phyloP scores from a whole-genome alignment of 2,113 vertebrate genomes.

The Pavo muticus region DNA sequence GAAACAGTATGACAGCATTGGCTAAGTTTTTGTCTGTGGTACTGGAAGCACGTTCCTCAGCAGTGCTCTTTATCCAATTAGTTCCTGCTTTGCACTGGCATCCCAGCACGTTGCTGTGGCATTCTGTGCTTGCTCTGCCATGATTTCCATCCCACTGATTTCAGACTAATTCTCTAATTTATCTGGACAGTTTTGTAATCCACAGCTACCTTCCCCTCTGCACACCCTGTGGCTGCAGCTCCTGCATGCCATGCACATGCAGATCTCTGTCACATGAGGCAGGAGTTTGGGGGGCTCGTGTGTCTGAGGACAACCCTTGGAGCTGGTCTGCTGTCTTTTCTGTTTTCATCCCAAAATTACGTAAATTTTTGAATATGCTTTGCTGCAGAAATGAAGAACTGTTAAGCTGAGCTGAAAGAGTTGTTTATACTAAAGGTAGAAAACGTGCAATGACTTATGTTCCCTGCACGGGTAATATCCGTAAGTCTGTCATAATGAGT shows the following conservation, averaged over 20 bases:
- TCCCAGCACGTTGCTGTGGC: slow-evolving; percentile 43
- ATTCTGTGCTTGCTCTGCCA: neutral
- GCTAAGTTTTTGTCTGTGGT: slow-evolving; percentile 25
- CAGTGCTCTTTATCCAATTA: slow-evolving; percentile 37
- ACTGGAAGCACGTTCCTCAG: slow-evolving; percentile 22
- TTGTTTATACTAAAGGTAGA: neutral
- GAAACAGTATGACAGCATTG: slow-evolving; percentile 33
- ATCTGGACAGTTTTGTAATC: slow-evolving; percentile 43
- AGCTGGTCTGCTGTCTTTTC: neutral
- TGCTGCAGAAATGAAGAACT: neutral
- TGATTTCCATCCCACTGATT: slow-evolving; percentile 57
- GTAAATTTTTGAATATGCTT: neutral
- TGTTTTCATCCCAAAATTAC: neutral
- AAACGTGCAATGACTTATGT: neutral
- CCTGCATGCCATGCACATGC: neutral
- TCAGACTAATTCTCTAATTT: slow-evolving; percentile 44
- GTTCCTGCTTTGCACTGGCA: neutral
- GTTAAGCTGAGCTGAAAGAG: neutral
- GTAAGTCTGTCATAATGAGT: accelerated
- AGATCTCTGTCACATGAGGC: neutral
- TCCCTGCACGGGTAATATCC: neutral
- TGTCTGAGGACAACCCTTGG: neutral
- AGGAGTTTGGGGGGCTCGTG: accelerated
- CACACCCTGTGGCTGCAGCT: neutral
- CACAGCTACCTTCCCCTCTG: neutral